phyloP scores from a whole-genome alignment of 2,888 invertebrate species.

The Lithosia quadra region DNA sequence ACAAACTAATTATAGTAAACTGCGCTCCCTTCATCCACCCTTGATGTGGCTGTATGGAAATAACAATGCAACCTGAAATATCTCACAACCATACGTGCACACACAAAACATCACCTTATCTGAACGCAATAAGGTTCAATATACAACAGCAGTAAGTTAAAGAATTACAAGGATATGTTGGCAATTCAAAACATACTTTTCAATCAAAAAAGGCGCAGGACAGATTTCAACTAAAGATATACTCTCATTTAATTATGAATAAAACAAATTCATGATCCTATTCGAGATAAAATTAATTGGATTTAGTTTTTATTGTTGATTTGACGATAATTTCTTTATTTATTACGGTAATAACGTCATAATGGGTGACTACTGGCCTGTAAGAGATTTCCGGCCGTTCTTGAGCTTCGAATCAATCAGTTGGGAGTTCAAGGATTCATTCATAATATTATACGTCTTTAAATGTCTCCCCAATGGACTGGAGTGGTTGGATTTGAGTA shows the following conservation, averaged over 20 bases:
- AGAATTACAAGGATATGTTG: slow-evolving; percentile 14
- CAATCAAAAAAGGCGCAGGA: slow-evolving; percentile 65
- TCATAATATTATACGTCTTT: not conserved
- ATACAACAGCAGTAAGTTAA: not conserved
- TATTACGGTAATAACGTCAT: slow-evolving; percentile 42
- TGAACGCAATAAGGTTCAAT: not conserved
- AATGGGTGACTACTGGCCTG: slow-evolving; percentile 39
- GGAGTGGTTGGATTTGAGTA: not conserved
- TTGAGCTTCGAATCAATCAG: slow-evolving; percentile 26
- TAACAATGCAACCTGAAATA: slow-evolving; percentile 60
- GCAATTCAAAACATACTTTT: slow-evolving; percentile 54
- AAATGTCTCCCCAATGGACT: not conserved
- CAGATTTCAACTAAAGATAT: slow-evolving; percentile 66
- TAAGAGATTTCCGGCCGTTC: slow-evolving; percentile 34
- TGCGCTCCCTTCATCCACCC: slow-evolving; percentile 63
- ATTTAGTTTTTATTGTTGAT: slow-evolving; percentile 51
- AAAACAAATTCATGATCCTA: slow-evolving; percentile 60
- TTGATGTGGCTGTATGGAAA: slow-evolving; percentile 70
- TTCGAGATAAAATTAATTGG: slow-evolving; percentile 57
- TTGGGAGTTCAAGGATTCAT: not conserved
- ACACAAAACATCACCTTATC: slow-evolving; percentile 13
- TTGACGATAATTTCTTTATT: slow-evolving; percentile 52
- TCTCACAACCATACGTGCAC: slow-evolving; percentile 16
- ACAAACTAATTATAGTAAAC: slow-evolving; percentile 78
- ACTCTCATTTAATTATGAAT: slow-evolving; percentile 50